These are phyloP conservation scores for Tipula vernalis DNA, from an alignment of 2,888 invertebrate species.

Conservation along the genomic window DNA sequence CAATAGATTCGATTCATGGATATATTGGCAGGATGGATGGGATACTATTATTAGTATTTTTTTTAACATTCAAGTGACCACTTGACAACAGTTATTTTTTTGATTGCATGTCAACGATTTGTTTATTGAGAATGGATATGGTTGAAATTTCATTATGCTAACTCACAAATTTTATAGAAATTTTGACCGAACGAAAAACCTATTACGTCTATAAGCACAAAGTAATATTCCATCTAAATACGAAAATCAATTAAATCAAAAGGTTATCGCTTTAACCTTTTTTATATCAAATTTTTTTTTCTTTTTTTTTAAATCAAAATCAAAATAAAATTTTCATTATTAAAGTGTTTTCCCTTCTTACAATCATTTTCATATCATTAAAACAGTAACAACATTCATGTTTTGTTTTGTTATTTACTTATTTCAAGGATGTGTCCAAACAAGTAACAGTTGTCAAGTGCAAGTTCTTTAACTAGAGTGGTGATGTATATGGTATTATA, in stretches of 20 bases:
- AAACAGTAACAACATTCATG: background rate
- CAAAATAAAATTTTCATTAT: background rate
- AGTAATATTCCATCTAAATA: background rate
- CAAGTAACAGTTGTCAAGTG: conserved; percentile 4
- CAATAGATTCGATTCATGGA: background rate
- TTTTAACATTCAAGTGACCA: background rate
- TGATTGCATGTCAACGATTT: background rate
- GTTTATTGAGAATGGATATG: background rate
- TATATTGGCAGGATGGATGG: background rate
- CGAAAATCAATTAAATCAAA: background rate
- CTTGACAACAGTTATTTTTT: background rate
- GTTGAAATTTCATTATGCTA: background rate
- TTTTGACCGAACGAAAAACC: background rate
- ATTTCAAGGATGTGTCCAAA: conserved; percentile 4
- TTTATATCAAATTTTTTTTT: background rate
- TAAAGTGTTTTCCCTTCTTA: background rate
- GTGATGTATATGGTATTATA: background rate
- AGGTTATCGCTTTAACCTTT: background rate
- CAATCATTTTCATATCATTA: background rate
- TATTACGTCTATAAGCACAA: too few relatives aligned
- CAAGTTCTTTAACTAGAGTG: background rate
- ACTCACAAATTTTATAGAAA: background rate
- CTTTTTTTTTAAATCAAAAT: background rate
- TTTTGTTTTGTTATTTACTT: background rate
- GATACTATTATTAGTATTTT: background rate